Evolutionary conservation across 2,888 invertebrate genomes (phyloP), one percentile per base, ranked within the genome.

Genomic region (Allacma fusca): DNA sequence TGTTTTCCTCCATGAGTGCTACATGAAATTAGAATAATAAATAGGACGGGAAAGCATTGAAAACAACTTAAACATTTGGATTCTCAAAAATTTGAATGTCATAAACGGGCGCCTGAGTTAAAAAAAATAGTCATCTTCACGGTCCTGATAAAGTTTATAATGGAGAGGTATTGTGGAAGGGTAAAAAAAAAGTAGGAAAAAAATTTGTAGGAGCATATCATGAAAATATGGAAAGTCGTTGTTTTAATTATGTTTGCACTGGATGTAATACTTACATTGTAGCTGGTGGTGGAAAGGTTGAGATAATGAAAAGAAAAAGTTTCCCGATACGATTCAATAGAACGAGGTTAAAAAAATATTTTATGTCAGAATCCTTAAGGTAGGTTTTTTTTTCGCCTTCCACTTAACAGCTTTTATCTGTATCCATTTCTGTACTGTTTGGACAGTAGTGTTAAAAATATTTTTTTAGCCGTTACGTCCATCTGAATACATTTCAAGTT

Each of bases 321-420:
- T 34, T 34, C 4, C 50, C n/a, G 50, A 16, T 50, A 50, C 34
- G 34, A 7, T 50, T 50, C 5, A 5, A 50, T 50, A 50, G 50
- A 50, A 50, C 50, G 50, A 50, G 50, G 50, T 50, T 50, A 50
- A 50, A 50, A 50, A 50, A 50, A 19, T 13, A 16, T n/a, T 50
- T 50, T 50, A 50, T 16, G 50, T 50, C 50, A 50, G n/a, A n/a
- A 50, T 9, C n/a, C 50, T 50, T 50, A 50, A 19, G 50, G 50
- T 50, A 50, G 50, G 50, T 50, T 50, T 50, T 50, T 50, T 50
- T 34, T 9, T 34, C 9, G 9, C 9, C n/a, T n/a, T n/a, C n/a
- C n/a, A n/a, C n/a, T n/a, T n/a, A n/a, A n/a, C n/a, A n/a, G n/a
- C n/a, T n/a, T n/a, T n/a, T n/a, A n/a, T n/a, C n/a, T n/a, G n/a